A percentile compares a stretch with the other conserved stretches of the same genome.
Evolutionary conservation across 2,113 vertebrate genomes (phyloP).

Genomic region (Leucosticte australis): DNA sequence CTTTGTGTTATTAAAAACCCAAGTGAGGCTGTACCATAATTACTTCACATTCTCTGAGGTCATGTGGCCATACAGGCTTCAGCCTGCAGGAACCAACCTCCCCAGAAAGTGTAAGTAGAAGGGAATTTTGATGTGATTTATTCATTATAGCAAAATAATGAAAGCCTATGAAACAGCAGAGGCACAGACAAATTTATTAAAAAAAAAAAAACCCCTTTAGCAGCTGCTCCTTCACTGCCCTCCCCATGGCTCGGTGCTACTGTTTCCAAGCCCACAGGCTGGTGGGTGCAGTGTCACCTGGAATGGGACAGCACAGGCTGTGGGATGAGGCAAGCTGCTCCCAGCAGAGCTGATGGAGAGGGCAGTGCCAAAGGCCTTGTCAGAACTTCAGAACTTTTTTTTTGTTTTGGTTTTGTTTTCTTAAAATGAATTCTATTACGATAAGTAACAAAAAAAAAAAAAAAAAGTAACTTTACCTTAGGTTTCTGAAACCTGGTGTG

Average conservation of each 20-base stretch:
- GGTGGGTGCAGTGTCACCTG: neutral
- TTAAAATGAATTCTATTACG: neutral
- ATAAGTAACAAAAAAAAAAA: slow-evolving; percentile 11
- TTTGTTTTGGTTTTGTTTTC: neutral
- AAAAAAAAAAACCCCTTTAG: neutral
- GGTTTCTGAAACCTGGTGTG: neutral
- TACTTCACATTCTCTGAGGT: neutral
- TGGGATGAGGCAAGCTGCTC: neutral
- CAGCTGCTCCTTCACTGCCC: slow-evolving; percentile 38
- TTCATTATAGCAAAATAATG: neutral
- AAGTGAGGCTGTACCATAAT: neutral
- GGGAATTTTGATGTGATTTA: slow-evolving; percentile 11
- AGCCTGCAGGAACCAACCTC: neutral
- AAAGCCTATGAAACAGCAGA: slow-evolving; percentile 46
- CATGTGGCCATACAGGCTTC: neutral
- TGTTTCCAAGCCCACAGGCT: rapidly evolving
- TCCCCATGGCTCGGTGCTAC: neutral
- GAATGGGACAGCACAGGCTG: neutral
- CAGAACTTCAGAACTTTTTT: neutral
- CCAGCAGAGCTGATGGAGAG: neutral
- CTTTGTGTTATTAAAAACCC: neutral
- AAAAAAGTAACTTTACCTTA: neutral
- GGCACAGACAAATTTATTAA: neutral
- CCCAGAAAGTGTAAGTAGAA: neutral
- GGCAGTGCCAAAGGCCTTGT: slow-evolving; percentile 21